Base-by-base conservation (phyloP, 1,140 invertebrate genomes). In the Pseudomyrmex flavicornis region DNA sequence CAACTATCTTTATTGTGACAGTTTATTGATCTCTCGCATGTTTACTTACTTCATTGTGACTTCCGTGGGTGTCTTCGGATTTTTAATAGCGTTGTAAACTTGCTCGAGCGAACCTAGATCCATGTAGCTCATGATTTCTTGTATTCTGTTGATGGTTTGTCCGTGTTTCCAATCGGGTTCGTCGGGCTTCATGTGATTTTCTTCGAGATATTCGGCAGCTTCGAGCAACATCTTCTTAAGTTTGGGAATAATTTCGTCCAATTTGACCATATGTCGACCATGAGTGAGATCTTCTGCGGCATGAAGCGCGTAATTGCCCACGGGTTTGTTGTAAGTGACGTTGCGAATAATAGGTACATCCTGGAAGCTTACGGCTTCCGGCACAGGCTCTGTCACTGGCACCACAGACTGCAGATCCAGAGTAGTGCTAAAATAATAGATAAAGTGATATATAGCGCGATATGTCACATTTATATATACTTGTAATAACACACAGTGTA, bases 111-210 rank as follows among this genome's bases (percentile, higher is more conserved):
- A 90, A 35, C 84, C 74, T 2, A 89, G 8, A 70, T 94, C 88
- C 83, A 95, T 91, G 13, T 88, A 88, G 9, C 69, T 79, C 88
- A 95, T 90, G 0, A 87, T 72, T 1, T 85, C 69, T 1, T 93
- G 35, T 26, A 95, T 76, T 13, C 91, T 89, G 58, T 93, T 93
- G 3, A 95, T 87, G 0, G 91, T 79, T 85, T 94, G 90, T 9
- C 91, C 90, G 17, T 93, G 88, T 46, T 93, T 91, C 82, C 87
- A 90, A 48, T 94, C 89, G 3, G 92, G 91, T 82, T 90, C 85
- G 62, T 89, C 83, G 13, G 91, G 83, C 0, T 92, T 86, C 4
- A 95, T 79, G 17, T 94, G 92, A 88, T 92, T 90, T 73, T 93
- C 89, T 48, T 94, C 85, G 1, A 95, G 66, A 72, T 94, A 94